Percentiles rank a stretch among this genome's conserved stretches.
Conservation (phyloP, 2,797 vertebrate genomes). For the Pseudochaenichthys georgianus region DNA sequence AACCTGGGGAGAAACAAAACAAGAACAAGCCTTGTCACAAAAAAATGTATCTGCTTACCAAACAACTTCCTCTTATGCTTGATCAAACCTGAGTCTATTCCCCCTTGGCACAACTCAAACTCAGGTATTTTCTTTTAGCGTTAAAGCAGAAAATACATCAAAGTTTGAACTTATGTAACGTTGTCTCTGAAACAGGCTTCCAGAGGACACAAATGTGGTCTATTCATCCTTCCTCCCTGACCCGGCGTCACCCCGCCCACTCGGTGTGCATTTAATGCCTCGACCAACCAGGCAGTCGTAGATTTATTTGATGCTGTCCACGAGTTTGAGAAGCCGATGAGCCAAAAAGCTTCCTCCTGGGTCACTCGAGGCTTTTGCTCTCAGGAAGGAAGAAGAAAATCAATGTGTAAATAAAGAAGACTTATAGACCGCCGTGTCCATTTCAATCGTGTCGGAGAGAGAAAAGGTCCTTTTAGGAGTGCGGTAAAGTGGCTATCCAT, state of each 20-base stretch:
- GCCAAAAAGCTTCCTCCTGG: constrained; percentile 17
- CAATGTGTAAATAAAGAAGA: constrained; percentile 59
- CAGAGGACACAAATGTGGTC: constrained; percentile 20
- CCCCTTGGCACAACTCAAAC: constrained; percentile 2
- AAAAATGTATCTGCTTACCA: constrained; percentile 18
- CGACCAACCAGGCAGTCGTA: constrained; percentile 17
- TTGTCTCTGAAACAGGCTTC: constrained; percentile 11
- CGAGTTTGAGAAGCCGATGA: constrained; percentile 25
- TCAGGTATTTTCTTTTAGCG: constrained; percentile 1
- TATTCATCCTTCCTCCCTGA: constrained; percentile 33
- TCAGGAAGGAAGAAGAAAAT: constrained; percentile 34
- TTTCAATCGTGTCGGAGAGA: constrained; percentile 22
- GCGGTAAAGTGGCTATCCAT: constrained; percentile 31
- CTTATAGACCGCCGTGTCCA: constrained; percentile 12
- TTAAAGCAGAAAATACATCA: constrained; percentile 28
- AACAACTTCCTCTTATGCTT: constrained; percentile 26
- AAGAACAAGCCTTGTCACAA: constrained; percentile 45
- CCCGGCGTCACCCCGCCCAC: constrained; percentile 23
- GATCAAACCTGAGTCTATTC: constrained; percentile 18
- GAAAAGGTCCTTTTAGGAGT: constrained; percentile 28
- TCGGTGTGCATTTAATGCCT: constrained; percentile 12
- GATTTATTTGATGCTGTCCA: constrained; percentile 21
- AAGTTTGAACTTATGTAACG: constrained; percentile 14
- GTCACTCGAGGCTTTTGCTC: constrained; percentile 3
- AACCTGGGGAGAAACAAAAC: constrained; percentile 84